Percentiles rank a stretch among this genome's conserved stretches.
These are phyloP conservation scores for Plotosus lineatus DNA, from an alignment of 2,113 vertebrate species.

Conservation along the genomic window DNA sequence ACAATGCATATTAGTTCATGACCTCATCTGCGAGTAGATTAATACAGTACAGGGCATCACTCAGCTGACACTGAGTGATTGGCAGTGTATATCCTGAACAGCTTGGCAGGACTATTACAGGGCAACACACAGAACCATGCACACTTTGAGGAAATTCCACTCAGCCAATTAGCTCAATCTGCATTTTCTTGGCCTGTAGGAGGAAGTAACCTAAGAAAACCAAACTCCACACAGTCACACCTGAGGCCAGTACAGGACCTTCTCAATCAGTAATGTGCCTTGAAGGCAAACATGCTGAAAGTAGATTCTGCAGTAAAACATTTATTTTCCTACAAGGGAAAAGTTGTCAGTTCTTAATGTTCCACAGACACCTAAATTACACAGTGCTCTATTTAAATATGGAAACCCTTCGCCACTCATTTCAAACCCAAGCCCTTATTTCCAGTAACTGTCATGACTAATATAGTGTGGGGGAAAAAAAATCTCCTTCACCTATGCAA, in stretches of 20 bases:
- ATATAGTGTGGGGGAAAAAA: not conserved
- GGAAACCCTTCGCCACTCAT: not conserved
- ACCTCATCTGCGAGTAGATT: not conserved
- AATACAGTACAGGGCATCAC: no score
- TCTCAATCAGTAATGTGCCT: no score
- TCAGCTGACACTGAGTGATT: no score
- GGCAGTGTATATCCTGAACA: not conserved
- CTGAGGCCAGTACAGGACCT: no score
- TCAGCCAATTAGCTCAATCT: no score
- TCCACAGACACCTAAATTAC: not conserved
- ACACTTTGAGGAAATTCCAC: no score
- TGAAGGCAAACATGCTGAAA: not conserved
- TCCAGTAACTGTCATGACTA: not conserved
- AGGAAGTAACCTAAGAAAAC: no score
- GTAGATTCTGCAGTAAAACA: not conserved
- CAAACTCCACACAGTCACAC: no score
- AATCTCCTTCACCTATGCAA: not conserved
- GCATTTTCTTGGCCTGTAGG: no score
- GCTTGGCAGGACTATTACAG: not conserved
- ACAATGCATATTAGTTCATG: no score
- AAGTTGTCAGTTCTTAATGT: not conserved
- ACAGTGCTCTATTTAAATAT: not conserved
- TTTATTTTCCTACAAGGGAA: not conserved
- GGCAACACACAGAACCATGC: no score
- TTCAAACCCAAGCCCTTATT: not conserved